Percentiles rank a stretch among this genome's conserved stretches.
Evolutionary conservation across 2,113 vertebrate species (phyloP).

Genomic region (Scytalopus superciliaris): DNA sequence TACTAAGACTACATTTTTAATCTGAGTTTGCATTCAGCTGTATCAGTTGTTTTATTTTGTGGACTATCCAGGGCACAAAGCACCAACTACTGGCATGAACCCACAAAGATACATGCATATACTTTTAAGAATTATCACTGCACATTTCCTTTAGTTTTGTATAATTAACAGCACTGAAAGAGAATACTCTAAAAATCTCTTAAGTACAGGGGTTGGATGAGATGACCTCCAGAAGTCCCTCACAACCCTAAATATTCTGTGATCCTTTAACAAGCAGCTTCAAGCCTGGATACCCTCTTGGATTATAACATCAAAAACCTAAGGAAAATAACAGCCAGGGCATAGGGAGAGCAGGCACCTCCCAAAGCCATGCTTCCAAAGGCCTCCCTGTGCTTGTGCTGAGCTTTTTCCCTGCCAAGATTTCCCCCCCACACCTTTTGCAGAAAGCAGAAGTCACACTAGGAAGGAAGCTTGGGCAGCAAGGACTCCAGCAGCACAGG

Average conservation of each 20-base stretch:
- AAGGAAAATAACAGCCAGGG: background rate
- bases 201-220: background rate
- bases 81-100: background rate
- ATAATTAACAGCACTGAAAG: background rate
- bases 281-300: background rate
- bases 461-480: background rate
- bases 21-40: background rate
- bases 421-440: fast-evolving
- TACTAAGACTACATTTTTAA: background rate
- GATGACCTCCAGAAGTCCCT: background rate
- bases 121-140: background rate
- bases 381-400: background rate
- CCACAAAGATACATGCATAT: background rate
- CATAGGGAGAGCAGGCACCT: fast-evolving
- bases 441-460: background rate
- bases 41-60: background rate
- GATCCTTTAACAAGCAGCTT: fast-evolving
- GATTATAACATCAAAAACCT: fast-evolving
- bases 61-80: background rate
- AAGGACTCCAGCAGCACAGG: background rate
- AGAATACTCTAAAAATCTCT: background rate
- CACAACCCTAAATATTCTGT: background rate
- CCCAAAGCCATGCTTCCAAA: fast-evolving
- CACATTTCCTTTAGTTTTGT: background rate
- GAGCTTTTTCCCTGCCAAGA: background rate